Evolutionary conservation across 2,888 invertebrate genomes (phyloP).

Genomic region (Drymonia ruficornis): DNA sequence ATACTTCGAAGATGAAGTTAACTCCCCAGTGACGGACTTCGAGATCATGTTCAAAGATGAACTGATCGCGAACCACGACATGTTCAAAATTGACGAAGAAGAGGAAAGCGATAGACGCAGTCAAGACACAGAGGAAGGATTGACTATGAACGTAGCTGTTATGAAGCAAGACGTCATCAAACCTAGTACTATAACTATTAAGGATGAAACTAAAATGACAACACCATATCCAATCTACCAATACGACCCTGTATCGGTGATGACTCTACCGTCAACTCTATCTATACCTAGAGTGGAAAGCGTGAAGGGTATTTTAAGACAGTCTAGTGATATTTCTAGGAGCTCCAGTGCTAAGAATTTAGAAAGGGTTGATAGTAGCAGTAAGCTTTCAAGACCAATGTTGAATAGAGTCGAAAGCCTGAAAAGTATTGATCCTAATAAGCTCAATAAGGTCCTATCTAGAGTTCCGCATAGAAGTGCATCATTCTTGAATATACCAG

Average conservation of each 20-base stretch:
- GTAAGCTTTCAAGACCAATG: constrained; percentile 54
- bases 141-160: constrained; percentile 72
- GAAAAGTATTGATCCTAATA: constrained; percentile 71
- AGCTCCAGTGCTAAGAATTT: constrained; percentile 71
- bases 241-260: constrained; percentile 68
- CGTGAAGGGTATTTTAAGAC: constrained; percentile 71
- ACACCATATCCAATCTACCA: constrained; percentile 67
- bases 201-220: constrained; percentile 76
- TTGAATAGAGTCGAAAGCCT: constrained; percentile 76
- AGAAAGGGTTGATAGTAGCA: constrained; percentile 65
- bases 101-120: constrained; percentile 70
- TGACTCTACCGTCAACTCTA: constrained; percentile 64
- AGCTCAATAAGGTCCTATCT: constrained; percentile 71
- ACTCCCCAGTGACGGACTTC: constrained; percentile 79
- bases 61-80: constrained; percentile 65
- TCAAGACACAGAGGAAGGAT: constrained; percentile 71
- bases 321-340: constrained; percentile 59
- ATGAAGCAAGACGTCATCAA: constrained; percentile 75
- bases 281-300: constrained; percentile 73
- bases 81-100: constrained; percentile 81
- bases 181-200: constrained; percentile 74
- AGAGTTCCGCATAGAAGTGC: constrained; percentile 79
- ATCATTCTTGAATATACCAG: constrained; percentile 77
- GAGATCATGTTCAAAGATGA: constrained; percentile 84
- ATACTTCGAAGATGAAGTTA: constrained; percentile 79